These are phyloP conservation scores for Sesia bembeciformis DNA, from an alignment of 2,888 invertebrate genomes.

Conservation along the genomic window DNA sequence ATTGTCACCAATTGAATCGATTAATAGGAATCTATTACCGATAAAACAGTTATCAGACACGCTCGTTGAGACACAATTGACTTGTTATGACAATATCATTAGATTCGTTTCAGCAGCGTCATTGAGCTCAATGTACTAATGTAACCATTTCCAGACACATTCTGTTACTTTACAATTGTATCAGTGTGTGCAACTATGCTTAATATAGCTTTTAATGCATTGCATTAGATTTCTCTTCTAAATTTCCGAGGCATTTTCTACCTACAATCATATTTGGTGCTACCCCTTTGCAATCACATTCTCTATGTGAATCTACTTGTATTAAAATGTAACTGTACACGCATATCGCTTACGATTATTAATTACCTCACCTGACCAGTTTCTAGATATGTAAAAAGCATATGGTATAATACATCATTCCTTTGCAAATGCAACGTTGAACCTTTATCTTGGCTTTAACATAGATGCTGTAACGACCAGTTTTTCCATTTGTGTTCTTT, in stretches of 20 bases:
- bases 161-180: no score
- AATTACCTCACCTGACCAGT: conserved; percentile 9
- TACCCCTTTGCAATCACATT: no score
- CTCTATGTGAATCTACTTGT: no score
- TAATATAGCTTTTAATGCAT: no score
- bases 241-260: no score
- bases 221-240: no score
- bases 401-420: conserved; percentile 11
- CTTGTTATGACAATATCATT: background rate
- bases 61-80: background rate
- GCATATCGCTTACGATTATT: background rate
- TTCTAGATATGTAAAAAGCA: conserved; percentile 10
- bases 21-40: background rate
- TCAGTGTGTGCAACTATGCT: no score
- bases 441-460: background rate
- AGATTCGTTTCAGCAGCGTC: background rate
- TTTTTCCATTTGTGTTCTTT: background rate
- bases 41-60: background rate
- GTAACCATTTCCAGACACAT: no score
- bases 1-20: background rate
- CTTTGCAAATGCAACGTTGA: conserved; percentile 7
- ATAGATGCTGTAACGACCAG: background rate
- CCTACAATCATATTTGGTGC: no score
- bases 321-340: background rate
- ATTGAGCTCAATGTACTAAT: background rate